phyloP scores from a whole-genome alignment of 1,140 invertebrate species.

The Heliconius himera region DNA sequence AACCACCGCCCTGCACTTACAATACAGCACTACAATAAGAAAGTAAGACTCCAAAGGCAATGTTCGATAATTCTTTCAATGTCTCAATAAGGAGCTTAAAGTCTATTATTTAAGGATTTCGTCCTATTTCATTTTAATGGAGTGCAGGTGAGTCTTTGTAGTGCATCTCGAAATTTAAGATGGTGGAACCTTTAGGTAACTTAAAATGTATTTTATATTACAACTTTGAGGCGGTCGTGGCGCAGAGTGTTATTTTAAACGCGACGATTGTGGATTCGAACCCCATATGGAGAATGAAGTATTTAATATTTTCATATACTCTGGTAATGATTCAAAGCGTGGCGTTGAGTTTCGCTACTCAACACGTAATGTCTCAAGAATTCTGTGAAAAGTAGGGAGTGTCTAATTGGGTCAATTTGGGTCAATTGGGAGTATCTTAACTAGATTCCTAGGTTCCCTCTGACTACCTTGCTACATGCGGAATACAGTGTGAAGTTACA shows the following conservation, averaged over 20 bases:
- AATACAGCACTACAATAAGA: background rate
- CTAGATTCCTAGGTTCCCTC: no score
- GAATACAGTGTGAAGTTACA: no score
- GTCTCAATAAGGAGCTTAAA: slow-evolving; percentile 48
- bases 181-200: background rate
- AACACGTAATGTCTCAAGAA: no score
- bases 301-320: no score
- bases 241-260: background rate
- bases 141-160: slow-evolving; percentile 45
- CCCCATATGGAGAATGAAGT: no score
- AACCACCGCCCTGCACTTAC: background rate
- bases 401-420: no score
- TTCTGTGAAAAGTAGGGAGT: no score
- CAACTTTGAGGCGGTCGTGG: background rate
- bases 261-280: background rate
- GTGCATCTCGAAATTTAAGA: slow-evolving; percentile 18
- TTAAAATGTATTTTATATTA: background rate
- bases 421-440: no score
- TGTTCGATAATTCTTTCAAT: slow-evolving; percentile 36
- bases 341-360: no score
- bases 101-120: slow-evolving; percentile 56
- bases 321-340: no score
- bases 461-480: no score
- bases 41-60: background rate
- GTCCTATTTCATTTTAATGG: slow-evolving; percentile 46